A percentile compares a stretch with the other conserved stretches of the same genome.
Conservation (phyloP, 2,113 vertebrate species). For the Tetrax tetrax region DNA sequence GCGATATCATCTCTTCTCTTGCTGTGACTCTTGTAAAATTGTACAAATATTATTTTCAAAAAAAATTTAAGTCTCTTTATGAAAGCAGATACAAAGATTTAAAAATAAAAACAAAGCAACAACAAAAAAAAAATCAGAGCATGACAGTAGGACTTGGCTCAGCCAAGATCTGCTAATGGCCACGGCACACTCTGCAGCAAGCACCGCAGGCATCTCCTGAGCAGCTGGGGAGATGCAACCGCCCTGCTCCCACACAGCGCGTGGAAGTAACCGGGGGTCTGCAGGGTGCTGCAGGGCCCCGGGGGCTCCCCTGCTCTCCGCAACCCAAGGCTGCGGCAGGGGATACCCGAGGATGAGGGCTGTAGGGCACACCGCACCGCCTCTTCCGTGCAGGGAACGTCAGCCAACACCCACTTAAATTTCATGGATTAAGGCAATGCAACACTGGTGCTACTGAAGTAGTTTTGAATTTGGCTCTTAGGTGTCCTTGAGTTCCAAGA, state of each 20-base stretch:
- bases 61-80: not conserved
- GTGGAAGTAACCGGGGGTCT: accelerated
- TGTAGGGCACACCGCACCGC: not conserved
- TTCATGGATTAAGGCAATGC: not conserved
- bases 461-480: not conserved
- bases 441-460: not conserved
- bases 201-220: not conserved
- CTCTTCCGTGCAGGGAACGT: accelerated
- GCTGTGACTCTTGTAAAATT: not conserved
- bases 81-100: not conserved
- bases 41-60: not conserved
- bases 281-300: not conserved
- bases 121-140: not conserved
- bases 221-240: not conserved
- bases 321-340: not conserved
- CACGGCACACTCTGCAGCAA: accelerated
- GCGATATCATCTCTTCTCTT: not conserved
- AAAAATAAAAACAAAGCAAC: not conserved
- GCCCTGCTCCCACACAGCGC: accelerated
- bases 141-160: not conserved
- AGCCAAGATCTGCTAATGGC: not conserved
- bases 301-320: not conserved
- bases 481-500: not conserved
- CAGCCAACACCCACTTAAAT: not conserved
- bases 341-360: not conserved